Evolutionary conservation across 2,113 vertebrate genomes (phyloP), one percentile per base, ranked within the genome.

Genomic region (Turdus rufiventris): DNA sequence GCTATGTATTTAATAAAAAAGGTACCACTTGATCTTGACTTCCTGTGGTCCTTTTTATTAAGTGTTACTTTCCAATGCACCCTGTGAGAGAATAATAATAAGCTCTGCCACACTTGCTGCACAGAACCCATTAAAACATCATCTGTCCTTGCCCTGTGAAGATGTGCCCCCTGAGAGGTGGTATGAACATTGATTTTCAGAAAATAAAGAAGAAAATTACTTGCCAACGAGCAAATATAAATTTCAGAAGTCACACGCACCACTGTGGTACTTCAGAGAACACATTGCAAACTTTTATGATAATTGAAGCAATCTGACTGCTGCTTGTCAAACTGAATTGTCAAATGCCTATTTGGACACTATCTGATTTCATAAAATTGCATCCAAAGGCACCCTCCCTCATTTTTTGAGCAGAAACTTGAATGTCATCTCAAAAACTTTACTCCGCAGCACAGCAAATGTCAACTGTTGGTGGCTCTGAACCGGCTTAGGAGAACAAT

Each of bases 31-130:
- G 66, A 87, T 57, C 26, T 61, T 93, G 77, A 76, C 54, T 87
- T 94, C 94, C 92, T 75, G 91, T 73, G 57, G 87, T 92, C 86
- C 80, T 93, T 94, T 89, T 94, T 95, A 97, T 95, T 92, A 94
- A 95, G 93, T 96, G 91, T 92, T 75, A 65, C 48, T 96, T 95
- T 91, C 76, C 65, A 81, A 50, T 54, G 72, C 61, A 81, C 76
- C 57, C 79, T 78, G 68, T 61, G 84, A 91, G 73, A 81, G 48
- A 89, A 88, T 80, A 92, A 80, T 94, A 95, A 96, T 67, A 91
- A 95, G n/a, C n/a, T 94, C 61, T 93, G 48, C 57, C 77, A 93
- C 80, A 85, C 53, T 91, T 91, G 56, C 76, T 92, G 86, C 86
- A 92, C 65, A 89, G 63, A 95, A 86, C 33, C 88, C 56, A 89